Evolutionary conservation across 2,113 vertebrate genomes (phyloP).

Genomic region (Proterorhinus semilunaris): DNA sequence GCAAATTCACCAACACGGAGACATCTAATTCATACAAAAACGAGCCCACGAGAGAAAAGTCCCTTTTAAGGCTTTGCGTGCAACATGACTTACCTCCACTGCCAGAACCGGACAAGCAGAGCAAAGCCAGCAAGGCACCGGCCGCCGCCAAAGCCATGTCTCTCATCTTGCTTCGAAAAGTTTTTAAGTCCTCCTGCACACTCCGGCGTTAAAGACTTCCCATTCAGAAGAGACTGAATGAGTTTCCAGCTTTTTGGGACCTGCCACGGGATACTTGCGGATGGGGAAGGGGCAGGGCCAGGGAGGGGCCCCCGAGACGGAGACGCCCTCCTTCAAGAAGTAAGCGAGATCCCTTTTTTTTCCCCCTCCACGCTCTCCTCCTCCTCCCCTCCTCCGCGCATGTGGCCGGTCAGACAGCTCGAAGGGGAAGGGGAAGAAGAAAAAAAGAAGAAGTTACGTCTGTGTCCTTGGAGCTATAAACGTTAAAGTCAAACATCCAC

Average conservation of each 20-base stretch:
- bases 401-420: background rate
- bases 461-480: slow-evolving; percentile 25
- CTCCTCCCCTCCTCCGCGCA: slow-evolving; percentile 7
- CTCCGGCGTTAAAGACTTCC: slow-evolving; percentile 57
- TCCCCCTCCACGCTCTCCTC: background rate
- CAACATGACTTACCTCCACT: slow-evolving; percentile 71
- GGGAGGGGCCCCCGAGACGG: slow-evolving; percentile 56
- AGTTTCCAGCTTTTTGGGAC: slow-evolving; percentile 68
- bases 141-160: slow-evolving; percentile 35
- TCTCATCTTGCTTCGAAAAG: slow-evolving; percentile 63
- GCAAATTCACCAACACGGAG: background rate
- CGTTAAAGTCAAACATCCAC: slow-evolving; percentile 6
- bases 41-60: slow-evolving; percentile 14
- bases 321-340: slow-evolving; percentile 52
- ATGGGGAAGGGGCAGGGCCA: slow-evolving; percentile 64
- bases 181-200: slow-evolving; percentile 59
- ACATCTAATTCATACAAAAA: background rate
- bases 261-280: slow-evolving; percentile 64
- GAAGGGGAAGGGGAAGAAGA: background rate
- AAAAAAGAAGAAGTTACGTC: slow-evolving; percentile 38
- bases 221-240: slow-evolving; percentile 75
- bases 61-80: slow-evolving; percentile 18
- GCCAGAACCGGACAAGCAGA: slow-evolving; percentile 49
- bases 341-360: background rate
- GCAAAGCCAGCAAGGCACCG: slow-evolving; percentile 58